Evolutionary conservation across 2,113 vertebrate genomes (phyloP), one percentile per base, ranked within the genome.

Genomic region (Scortum barcoo): DNA sequence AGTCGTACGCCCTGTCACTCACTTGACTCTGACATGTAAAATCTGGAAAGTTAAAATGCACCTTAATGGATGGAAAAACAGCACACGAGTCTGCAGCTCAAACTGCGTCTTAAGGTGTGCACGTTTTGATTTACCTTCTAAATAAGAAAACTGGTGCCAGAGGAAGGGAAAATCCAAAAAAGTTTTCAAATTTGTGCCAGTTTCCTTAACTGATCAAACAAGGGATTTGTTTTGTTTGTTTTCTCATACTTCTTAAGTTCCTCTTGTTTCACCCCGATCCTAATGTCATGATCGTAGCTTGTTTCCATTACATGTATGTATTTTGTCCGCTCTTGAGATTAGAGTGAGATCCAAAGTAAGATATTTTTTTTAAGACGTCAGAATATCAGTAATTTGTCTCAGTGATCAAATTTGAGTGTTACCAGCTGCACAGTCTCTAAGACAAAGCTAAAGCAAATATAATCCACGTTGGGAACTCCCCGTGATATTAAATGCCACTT

Each of bases 351-450:
- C n/a, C 24, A 58, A 54, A 68, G 16, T 53, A 69, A 50, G 50
- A 56, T 69, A 12, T 28, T 33, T 60, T 72, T 33, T 17, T 28
- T n/a, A 36, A 58, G 2, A 28, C 1, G 5, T 51, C 22, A 54
- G 13, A 75, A 50, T 42, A 19, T 68, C n/a, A 42, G 11, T 73
- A 40, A 84, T 82, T 44, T 76, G 69, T 83, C 72, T 82, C 50
- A 58, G 62, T 65, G 78, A 72, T 80, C 40, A 77, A 85, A 79
- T 83, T 81, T 51, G 65, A 80, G 40, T 63, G 40, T 68, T 51
- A 51, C 10, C 46, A 69, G 78, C 73, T 74, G 78, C 38, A 60
- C 20, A 38, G n/a, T 78, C 30, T 80, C 54, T 19, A 70, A 12
- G 8, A 53, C 54, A 50, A 3, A 72, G 38, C 44, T 68, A 16